Conservation (phyloP, 2,888 invertebrate genomes). For the Polydrusus pterygomalis region DNA sequence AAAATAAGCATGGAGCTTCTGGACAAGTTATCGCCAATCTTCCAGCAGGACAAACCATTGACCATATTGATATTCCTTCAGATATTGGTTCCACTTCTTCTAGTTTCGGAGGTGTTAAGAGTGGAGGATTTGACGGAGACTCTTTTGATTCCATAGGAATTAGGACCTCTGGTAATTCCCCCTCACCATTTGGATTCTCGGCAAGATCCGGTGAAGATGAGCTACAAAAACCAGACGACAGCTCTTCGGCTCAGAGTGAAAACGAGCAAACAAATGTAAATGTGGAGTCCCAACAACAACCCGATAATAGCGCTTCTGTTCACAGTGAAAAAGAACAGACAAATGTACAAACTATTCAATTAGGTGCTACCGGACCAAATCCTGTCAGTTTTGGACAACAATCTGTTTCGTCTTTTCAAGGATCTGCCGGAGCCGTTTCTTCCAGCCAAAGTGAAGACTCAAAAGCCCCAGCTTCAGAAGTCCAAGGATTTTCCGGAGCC, state of each 20-base stretch:
- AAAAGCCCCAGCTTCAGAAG: not conserved
- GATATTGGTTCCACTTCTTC: slow-evolving; percentile 3
- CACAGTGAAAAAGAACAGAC: not conserved
- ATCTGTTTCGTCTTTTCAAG: not conserved
- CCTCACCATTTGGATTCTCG: not conserved
- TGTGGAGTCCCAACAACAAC: not conserved
- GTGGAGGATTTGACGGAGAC: slow-evolving; percentile 1
- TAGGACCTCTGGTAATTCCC: not conserved
- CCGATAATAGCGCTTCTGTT: slow-evolving; percentile 2
- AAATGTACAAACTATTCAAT: not conserved
- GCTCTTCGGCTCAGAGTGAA: not conserved
- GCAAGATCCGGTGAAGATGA: not conserved
- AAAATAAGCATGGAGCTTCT: slow-evolving; percentile 50
- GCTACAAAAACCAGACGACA: not conserved
- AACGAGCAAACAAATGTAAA: not conserved
- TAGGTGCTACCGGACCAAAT: not conserved
- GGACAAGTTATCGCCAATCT: slow-evolving; percentile 47
- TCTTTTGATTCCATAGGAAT: slow-evolving; percentile 16
- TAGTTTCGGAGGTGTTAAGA: not conserved
- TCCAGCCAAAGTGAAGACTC: slow-evolving; percentile 1
- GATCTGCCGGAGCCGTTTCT: not conserved
- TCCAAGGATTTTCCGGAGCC: not conserved
- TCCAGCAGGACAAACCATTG: slow-evolving; percentile 30
- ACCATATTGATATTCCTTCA: slow-evolving; percentile 5
- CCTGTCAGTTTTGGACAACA: not conserved